phyloP scores from a whole-genome alignment of 2,888 invertebrate genomes.

The Drosophila limbata region DNA sequence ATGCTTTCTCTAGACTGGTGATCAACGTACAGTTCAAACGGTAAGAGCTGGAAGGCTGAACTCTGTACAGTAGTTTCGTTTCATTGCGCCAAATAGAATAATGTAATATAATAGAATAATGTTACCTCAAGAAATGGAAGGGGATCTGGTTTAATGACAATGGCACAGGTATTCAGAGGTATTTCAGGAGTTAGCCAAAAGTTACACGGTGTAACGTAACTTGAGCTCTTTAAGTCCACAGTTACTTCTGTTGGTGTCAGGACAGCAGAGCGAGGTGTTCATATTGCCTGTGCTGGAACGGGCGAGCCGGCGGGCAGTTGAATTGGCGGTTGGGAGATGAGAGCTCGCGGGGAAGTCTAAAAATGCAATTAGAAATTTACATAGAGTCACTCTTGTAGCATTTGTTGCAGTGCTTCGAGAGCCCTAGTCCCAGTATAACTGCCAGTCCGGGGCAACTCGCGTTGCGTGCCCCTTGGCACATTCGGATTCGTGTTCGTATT shows the following conservation, averaged over 20 bases:
- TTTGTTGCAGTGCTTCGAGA: constrained; percentile 16
- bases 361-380: constrained; percentile 57
- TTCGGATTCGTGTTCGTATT: constrained; percentile 15
- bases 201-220: neutral
- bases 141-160: no score
- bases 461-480: constrained; percentile 32
- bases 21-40: neutral
- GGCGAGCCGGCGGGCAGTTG: neutral
- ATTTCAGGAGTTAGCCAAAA: neutral
- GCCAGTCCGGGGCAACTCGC: neutral
- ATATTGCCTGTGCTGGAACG: neutral
- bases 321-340: neutral
- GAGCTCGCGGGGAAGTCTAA: neutral
- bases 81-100: neutral
- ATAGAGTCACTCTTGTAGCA: constrained; percentile 32
- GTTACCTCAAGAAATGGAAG: no score
- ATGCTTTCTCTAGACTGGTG: neutral
- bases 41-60: neutral
- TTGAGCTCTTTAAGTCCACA: neutral
- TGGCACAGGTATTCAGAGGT: neutral
- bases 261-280: neutral
- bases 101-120: neutral
- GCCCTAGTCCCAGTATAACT: neutral
- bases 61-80: no score
- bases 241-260: constrained; percentile 2